Evolutionary conservation across 2,797 vertebrate species (phyloP).

Genomic region (Eurystomus glaucurus): DNA sequence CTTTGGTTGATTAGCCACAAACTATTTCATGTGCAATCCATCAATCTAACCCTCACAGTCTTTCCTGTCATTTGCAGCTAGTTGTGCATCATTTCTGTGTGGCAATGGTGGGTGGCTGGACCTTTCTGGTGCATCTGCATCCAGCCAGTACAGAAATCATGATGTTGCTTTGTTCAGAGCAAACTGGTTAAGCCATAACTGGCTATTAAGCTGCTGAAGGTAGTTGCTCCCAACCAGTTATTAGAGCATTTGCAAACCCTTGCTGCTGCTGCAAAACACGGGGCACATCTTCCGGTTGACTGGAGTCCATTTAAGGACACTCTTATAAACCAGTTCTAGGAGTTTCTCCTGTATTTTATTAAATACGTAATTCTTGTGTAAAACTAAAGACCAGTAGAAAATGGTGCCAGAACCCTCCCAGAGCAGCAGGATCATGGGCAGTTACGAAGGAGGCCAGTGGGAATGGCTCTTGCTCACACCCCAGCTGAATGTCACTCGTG

Average conservation of each 20-base stretch:
- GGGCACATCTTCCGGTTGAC: not conserved
- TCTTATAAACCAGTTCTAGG: not conserved
- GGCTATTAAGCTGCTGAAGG: not conserved
- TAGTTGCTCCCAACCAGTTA: not conserved
- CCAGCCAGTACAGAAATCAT: not conserved
- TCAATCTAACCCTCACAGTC: not conserved
- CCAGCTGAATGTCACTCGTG: rapidly evolving
- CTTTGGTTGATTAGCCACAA: not conserved
- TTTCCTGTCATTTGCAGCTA: not conserved
- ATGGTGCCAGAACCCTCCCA: not conserved
- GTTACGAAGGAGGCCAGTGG: not conserved
- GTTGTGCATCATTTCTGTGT: rapidly evolving
- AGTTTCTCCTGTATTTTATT: not conserved
- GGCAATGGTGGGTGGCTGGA: rapidly evolving
- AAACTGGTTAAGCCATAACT: not conserved
- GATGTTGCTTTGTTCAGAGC: not conserved
- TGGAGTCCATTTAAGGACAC: not conserved
- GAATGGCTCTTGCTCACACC: not conserved
- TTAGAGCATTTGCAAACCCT: conserved; percentile 8
- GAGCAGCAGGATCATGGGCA: rapidly evolving
- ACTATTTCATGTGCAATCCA: not conserved
- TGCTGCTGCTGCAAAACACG: not conserved
- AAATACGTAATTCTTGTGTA: not conserved
- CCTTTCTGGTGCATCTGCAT: not conserved
- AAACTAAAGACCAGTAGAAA: not conserved